A percentile compares a stretch with the other conserved stretches of the same genome.
phyloP scores from a whole-genome alignment of 1,140 invertebrate genomes.

The Papilio glaucus region DNA sequence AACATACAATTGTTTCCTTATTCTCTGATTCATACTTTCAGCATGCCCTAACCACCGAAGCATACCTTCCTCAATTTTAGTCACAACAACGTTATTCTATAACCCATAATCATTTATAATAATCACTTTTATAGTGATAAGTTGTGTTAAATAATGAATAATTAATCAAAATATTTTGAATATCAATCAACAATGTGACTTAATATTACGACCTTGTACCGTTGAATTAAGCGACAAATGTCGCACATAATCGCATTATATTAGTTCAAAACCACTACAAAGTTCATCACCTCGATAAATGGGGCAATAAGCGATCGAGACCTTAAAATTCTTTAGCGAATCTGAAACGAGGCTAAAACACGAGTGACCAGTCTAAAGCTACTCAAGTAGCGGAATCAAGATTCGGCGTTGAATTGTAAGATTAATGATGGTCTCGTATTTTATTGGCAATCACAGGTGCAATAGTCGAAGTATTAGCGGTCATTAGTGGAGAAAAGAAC shows the following conservation, averaged over 20 bases:
- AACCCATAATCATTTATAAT: background rate
- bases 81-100: too few species aligned
- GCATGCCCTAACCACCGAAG: too few species aligned
- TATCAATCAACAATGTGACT: slow-evolving; percentile 44
- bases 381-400: slow-evolving; percentile 33
- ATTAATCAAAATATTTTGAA: slow-evolving; percentile 38
- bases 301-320: slow-evolving; percentile 50
- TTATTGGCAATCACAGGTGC: slow-evolving; percentile 26
- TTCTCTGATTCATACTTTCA: too few species aligned
- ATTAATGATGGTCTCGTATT: slow-evolving; percentile 37
- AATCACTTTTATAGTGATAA: background rate
- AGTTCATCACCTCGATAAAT: slow-evolving; percentile 69
- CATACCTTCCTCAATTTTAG: too few species aligned
- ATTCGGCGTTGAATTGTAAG: slow-evolving; percentile 36
- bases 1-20: too few species aligned
- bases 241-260: slow-evolving; percentile 74
- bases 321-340: slow-evolving; percentile 36
- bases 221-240: slow-evolving; percentile 52
- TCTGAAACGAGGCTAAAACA: slow-evolving; percentile 32
- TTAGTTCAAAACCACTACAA: slow-evolving; percentile 75
- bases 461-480: background rate
- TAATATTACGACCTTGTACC: slow-evolving; percentile 59
- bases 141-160: slow-evolving; percentile 29
- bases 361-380: slow-evolving; percentile 9
- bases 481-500: slow-evolving; percentile 28